Evolutionary conservation across 2,888 invertebrate species (phyloP).

Genomic region (Melipona bicolor): DNA sequence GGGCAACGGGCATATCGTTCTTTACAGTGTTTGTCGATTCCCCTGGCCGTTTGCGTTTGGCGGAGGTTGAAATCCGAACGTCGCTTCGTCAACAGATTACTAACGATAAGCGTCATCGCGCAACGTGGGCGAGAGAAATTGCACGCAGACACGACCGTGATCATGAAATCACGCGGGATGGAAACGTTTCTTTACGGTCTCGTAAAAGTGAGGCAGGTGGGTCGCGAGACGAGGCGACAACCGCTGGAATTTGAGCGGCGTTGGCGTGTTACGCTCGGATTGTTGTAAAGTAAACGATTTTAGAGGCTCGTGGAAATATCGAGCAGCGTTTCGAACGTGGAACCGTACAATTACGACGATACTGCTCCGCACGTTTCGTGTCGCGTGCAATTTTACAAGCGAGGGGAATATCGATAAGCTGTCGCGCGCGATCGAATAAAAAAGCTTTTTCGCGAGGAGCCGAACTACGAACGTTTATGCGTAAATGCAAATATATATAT

Average conservation of each 20-base stretch:
- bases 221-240: not conserved
- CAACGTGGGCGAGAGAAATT: not conserved
- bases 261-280: too few relatives aligned
- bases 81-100: not conserved
- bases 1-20: not conserved
- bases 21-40: not conserved
- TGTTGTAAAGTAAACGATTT: not conserved
- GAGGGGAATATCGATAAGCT: not conserved
- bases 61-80: slow-evolving; percentile 16
- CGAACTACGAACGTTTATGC: not conserved
- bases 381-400: not conserved
- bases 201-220: slow-evolving; percentile 18
- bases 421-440: not conserved
- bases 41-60: not conserved
- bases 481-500: not conserved
- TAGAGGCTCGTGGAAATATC: not conserved
- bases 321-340: not conserved
- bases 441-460: not conserved
- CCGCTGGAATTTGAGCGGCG: not conserved
- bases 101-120: too few relatives aligned
- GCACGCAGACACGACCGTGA: not conserved
- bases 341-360: not conserved
- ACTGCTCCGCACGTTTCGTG: not conserved
- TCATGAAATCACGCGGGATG: not conserved
- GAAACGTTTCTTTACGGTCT: slow-evolving; percentile 21